phyloP scores from a whole-genome alignment of 1,140 invertebrate species.

The Ctenoplectra terminalis region DNA sequence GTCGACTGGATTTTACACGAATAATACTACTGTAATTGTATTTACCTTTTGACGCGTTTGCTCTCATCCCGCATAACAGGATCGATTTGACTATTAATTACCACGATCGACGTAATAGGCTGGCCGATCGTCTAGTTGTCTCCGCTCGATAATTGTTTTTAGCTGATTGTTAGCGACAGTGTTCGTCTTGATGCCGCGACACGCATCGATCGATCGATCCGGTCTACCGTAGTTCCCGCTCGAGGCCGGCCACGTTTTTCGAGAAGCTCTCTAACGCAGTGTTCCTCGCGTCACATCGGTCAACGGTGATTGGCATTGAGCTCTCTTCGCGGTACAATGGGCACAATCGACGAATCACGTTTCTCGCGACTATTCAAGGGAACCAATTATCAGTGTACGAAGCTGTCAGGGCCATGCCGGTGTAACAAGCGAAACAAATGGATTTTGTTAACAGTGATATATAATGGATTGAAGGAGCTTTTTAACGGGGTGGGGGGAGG shows the following conservation, averaged over 20 bases:
- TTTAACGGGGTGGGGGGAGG: background rate
- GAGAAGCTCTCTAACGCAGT: background rate
- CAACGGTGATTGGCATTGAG: constrained; percentile 24
- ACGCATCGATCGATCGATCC: constrained; percentile 23
- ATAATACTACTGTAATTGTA: constrained; percentile 54
- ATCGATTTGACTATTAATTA: constrained; percentile 43
- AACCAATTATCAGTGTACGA: constrained; percentile 14
- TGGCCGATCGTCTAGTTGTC: background rate
- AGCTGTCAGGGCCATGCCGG: background rate
- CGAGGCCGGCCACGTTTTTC: background rate
- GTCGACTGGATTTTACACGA: constrained; percentile 34
- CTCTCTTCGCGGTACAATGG: constrained; percentile 8
- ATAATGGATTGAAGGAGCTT: background rate
- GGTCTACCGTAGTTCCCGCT: background rate
- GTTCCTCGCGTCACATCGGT: constrained; percentile 9
- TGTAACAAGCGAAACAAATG: constrained; percentile 30
- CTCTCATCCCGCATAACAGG: constrained; percentile 41
- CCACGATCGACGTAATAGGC: constrained; percentile 1
- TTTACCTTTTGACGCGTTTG: constrained; percentile 49
- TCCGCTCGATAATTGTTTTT: constrained; percentile 40
- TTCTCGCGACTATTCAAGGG: constrained; percentile 20
- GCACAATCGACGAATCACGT: constrained; percentile 23
- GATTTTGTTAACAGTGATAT: constrained; percentile 15
- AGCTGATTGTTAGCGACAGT: background rate
- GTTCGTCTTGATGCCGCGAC: constrained; percentile 7